These are phyloP conservation scores for Drymodes brunneopygia DNA, from an alignment of 2,113 vertebrate species.

Conservation along the genomic window DNA sequence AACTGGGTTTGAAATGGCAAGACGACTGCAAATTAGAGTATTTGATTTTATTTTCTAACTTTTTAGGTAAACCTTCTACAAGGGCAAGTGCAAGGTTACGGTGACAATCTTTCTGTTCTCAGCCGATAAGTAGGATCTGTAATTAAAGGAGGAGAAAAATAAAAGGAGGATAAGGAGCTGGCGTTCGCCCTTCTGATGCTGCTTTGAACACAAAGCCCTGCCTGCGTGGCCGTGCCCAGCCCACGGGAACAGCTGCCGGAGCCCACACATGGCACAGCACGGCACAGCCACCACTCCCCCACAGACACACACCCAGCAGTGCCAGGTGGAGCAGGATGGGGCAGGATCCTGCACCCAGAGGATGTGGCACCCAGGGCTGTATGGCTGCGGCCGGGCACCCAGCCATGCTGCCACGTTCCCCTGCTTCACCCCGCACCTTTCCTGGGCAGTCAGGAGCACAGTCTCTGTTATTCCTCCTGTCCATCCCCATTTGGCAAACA, in stretches of 20 bases:
- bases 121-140: slow-evolving; percentile 61
- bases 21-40: slow-evolving; percentile 74
- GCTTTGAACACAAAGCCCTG: slow-evolving; percentile 48
- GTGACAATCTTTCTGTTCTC: slow-evolving; percentile 22
- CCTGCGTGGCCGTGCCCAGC: neutral
- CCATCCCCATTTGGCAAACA: slow-evolving; percentile 12
- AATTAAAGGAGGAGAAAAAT: slow-evolving; percentile 66
- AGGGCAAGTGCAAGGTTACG: slow-evolving; percentile 68
- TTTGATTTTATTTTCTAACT: slow-evolving; percentile 68
- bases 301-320: accelerated
- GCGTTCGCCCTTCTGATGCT: neutral
- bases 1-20: slow-evolving; percentile 68
- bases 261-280: accelerated
- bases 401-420: accelerated
- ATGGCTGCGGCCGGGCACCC: accelerated
- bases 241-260: accelerated
- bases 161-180: slow-evolving; percentile 41
- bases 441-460: neutral
- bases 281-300: neutral
- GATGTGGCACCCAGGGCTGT: neutral
- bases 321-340: neutral
- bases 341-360: neutral
- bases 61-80: slow-evolving; percentile 71
- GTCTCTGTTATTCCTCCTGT: neutral
- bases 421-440: neutral